Conservation (phyloP, 1,140 invertebrate species). For the Meloidogyne hapla region DNA sequence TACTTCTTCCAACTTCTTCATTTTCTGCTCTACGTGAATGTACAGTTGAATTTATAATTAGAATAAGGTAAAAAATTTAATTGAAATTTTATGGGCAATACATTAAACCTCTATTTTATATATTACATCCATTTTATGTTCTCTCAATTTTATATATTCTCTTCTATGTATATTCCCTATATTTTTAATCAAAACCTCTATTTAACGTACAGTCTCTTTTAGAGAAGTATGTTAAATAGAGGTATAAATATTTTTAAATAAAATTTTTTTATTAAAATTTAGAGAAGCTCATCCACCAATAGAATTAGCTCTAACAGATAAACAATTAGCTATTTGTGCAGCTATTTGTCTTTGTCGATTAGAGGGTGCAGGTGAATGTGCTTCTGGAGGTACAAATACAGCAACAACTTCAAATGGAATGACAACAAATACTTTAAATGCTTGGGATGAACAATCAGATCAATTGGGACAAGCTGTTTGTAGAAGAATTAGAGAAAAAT, state of each 20-base stretch:
- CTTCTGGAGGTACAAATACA: slow-evolving; percentile 12
- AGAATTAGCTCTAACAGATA: slow-evolving; percentile 8
- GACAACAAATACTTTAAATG: not conserved
- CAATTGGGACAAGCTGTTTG: not conserved
- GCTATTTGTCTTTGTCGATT: slow-evolving; percentile 45
- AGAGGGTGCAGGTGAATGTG: slow-evolving; percentile 21
- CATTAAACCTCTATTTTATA: too few relatives aligned
- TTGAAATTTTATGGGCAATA: not conserved
- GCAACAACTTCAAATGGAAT: not conserved
- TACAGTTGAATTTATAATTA: slow-evolving; percentile 20
- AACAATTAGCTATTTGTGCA: slow-evolving; percentile 69
- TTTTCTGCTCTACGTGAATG: not conserved
- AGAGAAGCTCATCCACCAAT: slow-evolving; percentile 20
- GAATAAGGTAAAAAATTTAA: slow-evolving; percentile 22
- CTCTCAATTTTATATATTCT: not conserved
- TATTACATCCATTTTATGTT: not conserved
- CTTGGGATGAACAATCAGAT: slow-evolving; percentile 5
- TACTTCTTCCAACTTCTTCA: slow-evolving; percentile 6
- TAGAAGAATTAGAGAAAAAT: slow-evolving; percentile 6
- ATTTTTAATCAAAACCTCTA: not conserved
- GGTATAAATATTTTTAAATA: slow-evolving; percentile 1
- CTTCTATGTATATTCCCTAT: too few relatives aligned
- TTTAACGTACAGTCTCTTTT: too few relatives aligned
- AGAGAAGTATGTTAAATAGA: slow-evolving; percentile 23
- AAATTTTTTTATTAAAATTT: slow-evolving; percentile 28